These are phyloP conservation scores for Parnassius mnemosyne DNA, from an alignment of 2,888 invertebrate genomes.

Conservation along the genomic window DNA sequence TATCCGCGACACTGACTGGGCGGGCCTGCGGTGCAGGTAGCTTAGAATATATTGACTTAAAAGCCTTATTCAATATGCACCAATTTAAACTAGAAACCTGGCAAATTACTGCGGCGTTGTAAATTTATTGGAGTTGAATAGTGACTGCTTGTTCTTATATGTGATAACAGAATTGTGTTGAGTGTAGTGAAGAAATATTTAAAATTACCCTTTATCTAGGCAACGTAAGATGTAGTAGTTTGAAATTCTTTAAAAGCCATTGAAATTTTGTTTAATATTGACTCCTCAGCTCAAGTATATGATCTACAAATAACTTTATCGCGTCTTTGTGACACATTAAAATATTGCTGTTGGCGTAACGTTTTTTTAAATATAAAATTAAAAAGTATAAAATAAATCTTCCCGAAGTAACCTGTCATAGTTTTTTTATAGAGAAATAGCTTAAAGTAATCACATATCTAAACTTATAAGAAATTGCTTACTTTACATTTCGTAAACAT, in stretches of 20 bases:
- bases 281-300: no score
- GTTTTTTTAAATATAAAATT: no score
- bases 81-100: constrained; percentile 19
- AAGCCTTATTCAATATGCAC: constrained; percentile 22
- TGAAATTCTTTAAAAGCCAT: no score
- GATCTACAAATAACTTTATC: no score
- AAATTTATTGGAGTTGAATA: constrained; percentile 13
- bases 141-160: constrained; percentile 10
- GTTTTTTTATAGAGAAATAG: background rate
- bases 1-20: constrained; percentile 38
- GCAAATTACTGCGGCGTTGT: constrained; percentile 14
- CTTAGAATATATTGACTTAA: constrained; percentile 30
- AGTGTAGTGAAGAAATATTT: background rate
- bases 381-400: no score
- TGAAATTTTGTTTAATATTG: no score
- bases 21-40: constrained; percentile 31
- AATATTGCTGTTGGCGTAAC: no score
- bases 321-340: no score
- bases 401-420: no score
- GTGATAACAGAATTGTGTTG: background rate
- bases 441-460: constrained; percentile 3
- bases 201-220: no score
- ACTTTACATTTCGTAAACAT: constrained; percentile 25
- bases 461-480: constrained; percentile 15
- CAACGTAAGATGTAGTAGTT: no score